Conservation (phyloP, 2,797 vertebrate species). For the Darevskia mixta region DNA sequence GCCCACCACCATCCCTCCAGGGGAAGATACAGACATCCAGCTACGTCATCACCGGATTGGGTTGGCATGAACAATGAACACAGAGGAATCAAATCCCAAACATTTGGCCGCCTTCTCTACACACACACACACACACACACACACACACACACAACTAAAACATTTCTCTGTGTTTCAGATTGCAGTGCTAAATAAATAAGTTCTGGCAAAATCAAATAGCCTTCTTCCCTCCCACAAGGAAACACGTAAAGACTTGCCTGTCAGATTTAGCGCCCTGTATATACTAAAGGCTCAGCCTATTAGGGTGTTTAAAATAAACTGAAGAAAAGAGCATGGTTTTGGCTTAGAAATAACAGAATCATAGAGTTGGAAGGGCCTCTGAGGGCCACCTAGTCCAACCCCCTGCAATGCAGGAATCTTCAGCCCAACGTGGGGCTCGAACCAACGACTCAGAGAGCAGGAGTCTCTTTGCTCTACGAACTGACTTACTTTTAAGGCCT, state of each 20-base stretch:
- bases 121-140: background rate
- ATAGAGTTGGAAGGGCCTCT: too few relatives aligned
- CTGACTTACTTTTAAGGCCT: background rate
- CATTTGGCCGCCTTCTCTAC: background rate
- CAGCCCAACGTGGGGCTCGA: too few relatives aligned
- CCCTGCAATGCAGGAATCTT: too few relatives aligned
- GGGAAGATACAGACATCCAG: constrained; percentile 19
- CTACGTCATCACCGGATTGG: constrained; percentile 25
- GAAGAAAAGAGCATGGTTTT: background rate
- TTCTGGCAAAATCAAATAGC: background rate
- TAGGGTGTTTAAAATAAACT: too few relatives aligned
- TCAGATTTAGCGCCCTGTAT: too few relatives aligned
- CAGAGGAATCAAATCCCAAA: background rate
- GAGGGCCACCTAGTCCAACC: too few relatives aligned
- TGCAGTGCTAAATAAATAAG: background rate
- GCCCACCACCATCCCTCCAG: constrained; percentile 18
- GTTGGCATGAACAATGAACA: constrained; percentile 21
- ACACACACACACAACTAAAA: background rate
- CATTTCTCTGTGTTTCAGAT: background rate
- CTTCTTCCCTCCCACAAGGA: background rate
- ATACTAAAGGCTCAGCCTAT: background rate
- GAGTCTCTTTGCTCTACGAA: background rate
- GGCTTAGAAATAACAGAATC: too few relatives aligned
- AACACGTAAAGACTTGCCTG: background rate
- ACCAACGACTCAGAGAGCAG: too few relatives aligned